Percentiles rank a stretch among this genome's conserved stretches.
Evolutionary conservation across 2,113 vertebrate genomes (phyloP).

Genomic region (Tichodroma muraria): DNA sequence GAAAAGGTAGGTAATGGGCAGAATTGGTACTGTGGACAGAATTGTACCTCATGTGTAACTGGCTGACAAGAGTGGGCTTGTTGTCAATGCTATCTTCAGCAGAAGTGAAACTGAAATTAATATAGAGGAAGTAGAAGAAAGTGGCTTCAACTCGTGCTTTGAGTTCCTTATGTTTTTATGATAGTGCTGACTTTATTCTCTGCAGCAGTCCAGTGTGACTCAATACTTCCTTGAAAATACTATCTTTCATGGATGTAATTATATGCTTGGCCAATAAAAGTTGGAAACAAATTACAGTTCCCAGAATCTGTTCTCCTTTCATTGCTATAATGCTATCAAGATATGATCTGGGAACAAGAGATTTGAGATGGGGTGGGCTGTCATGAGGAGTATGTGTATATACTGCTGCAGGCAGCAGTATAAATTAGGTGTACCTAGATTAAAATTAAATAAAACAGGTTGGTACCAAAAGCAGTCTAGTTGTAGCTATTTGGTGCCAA

Average conservation of each 20-base stretch:
- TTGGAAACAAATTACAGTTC: not conserved
- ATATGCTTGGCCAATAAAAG: not conserved
- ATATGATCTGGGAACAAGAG: not conserved
- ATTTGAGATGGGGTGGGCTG: not conserved
- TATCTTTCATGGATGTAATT: not conserved
- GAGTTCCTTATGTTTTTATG: not conserved
- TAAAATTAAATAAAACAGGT: not conserved
- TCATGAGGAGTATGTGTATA: not conserved
- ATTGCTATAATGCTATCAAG: not conserved
- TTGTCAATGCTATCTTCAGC: not conserved
- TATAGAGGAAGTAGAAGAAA: not conserved
- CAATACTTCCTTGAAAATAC: not conserved
- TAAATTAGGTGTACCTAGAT: not conserved
- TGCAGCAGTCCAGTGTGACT: not conserved
- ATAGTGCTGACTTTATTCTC: not conserved
- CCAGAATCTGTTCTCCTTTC: not conserved
- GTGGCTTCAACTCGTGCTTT: not conserved
- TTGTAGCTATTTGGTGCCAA: not conserved
- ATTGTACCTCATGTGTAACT: not conserved
- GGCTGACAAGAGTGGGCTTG: not conserved
- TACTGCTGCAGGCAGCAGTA: not conserved
- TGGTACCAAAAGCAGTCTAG: not conserved
- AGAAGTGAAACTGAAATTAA: constrained; percentile 10
- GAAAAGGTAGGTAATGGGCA: not conserved
- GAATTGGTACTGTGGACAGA: not conserved